phyloP scores from a whole-genome alignment of 2,888 invertebrate species.

The Altica lythri region DNA sequence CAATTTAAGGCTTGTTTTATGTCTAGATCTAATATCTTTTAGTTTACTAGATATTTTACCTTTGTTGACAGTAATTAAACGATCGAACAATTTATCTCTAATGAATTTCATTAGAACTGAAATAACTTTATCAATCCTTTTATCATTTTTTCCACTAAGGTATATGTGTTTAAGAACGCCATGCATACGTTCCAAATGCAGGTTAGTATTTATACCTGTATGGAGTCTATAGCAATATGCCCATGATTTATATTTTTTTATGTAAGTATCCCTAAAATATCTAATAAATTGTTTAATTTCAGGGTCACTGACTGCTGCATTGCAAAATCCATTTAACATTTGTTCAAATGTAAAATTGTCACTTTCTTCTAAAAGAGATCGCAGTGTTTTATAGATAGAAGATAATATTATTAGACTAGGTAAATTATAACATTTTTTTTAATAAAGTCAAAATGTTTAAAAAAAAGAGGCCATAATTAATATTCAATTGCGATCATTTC shows the following conservation, averaged over 20 bases:
- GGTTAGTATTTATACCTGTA: too few species aligned
- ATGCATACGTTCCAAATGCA: too few species aligned
- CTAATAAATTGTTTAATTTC: background rate
- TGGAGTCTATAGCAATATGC: background rate
- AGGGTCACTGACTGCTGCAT: background rate
- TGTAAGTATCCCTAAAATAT: background rate
- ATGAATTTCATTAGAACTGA: conserved; percentile 21
- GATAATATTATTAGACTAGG: background rate
- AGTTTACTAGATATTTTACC: conserved; percentile 20
- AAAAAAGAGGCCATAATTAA: too few species aligned
- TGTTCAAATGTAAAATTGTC: background rate
- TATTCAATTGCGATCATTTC: too few species aligned
- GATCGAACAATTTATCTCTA: conserved; percentile 19
- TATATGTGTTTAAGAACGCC: too few species aligned
- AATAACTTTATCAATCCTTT: conserved; percentile 12
- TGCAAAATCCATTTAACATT: background rate
- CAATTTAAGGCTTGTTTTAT: conserved; percentile 12
- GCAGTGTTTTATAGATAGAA: background rate
- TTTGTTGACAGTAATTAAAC: conserved; percentile 17
- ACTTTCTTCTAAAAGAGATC: background rate
- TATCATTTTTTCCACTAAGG: too few species aligned
- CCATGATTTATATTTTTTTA: background rate
- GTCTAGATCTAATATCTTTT: conserved; percentile 9
- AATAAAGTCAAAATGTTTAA: background rate
- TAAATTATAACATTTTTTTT: background rate